Evolutionary conservation across 2,888 invertebrate species (phyloP).

Genomic region (Salpingus planirostris): DNA sequence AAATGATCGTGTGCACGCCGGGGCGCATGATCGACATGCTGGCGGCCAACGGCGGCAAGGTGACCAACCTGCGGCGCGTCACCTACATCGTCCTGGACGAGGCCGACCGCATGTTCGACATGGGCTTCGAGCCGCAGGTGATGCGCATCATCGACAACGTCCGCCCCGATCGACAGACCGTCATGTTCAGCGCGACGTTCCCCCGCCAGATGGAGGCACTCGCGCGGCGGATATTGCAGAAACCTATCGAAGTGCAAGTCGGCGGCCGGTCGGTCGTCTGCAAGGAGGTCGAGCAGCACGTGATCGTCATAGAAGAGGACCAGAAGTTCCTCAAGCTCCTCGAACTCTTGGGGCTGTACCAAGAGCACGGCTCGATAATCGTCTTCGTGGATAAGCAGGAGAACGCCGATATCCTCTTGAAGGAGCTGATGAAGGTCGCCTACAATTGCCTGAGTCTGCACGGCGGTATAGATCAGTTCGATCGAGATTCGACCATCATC

Average conservation of each 20-base stretch:
- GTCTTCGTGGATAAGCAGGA: slow-evolving; percentile 99
- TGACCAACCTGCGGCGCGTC: slow-evolving; percentile 93
- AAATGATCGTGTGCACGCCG: slow-evolving; percentile 98
- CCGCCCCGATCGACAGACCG: slow-evolving; percentile 93
- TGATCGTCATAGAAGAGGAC: slow-evolving; percentile 89
- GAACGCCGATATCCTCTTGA: slow-evolving; percentile 85
- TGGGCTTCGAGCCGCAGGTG: slow-evolving; percentile 98
- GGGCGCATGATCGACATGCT: slow-evolving; percentile 99
- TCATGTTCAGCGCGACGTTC: slow-evolving; percentile 98
- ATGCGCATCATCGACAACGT: slow-evolving; percentile 98
- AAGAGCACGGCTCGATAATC: slow-evolving; percentile 86
- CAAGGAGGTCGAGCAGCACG: slow-evolving; percentile 94
- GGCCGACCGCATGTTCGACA: slow-evolving; percentile 99
- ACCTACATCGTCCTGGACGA: slow-evolving; percentile 98
- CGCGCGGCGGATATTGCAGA: slow-evolving; percentile 83
- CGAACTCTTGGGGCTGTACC: slow-evolving; percentile 92
- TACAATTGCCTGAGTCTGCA: slow-evolving; percentile 96
- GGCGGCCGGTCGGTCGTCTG: slow-evolving; percentile 90
- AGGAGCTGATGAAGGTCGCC: slow-evolving; percentile 92
- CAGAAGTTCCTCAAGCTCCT: slow-evolving; percentile 95
- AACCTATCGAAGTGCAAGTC: slow-evolving; percentile 95
- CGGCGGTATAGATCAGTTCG: slow-evolving; percentile 99
- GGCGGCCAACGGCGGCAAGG: slow-evolving; percentile 94
- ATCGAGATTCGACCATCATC: slow-evolving; percentile 93
- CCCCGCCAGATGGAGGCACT: slow-evolving; percentile 98